Percentiles rank a stretch among this genome's conserved stretches.
Evolutionary conservation across 2,888 invertebrate species (phyloP).

Genomic region (Cephalotes varians): DNA sequence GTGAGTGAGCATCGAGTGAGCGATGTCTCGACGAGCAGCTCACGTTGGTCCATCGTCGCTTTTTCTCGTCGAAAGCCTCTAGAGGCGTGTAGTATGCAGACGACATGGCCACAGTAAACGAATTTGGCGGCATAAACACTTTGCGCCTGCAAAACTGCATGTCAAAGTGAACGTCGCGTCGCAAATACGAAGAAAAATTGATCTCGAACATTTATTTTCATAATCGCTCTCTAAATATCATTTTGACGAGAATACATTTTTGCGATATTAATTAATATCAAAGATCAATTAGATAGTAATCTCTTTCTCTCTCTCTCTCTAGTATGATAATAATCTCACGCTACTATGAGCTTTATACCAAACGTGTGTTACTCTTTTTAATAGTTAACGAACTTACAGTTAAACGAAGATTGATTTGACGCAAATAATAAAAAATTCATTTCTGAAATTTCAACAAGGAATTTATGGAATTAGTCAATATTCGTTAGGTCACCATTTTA

Average conservation of each 20-base stretch:
- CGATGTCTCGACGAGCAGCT: conserved; percentile 20
- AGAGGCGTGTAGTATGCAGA: conserved; percentile 3
- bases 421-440: neutral
- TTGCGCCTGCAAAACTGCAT: conserved; percentile 36
- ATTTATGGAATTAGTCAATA: neutral
- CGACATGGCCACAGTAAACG: conserved; percentile 60
- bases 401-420: neutral
- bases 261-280: neutral
- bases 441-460: too few species aligned
- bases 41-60: conserved; percentile 30
- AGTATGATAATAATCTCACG: neutral
- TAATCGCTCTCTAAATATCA: neutral
- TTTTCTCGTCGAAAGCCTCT: conserved; percentile 33
- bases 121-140: conserved; percentile 55
- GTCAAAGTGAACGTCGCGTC: conserved; percentile 2
- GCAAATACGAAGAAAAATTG: neutral
- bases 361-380: neutral
- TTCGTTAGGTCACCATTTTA: neutral
- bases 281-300: too few species aligned
- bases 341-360: neutral
- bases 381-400: neutral
- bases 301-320: too few species aligned
- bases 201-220: neutral
- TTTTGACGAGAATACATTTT: neutral
- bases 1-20: conserved; percentile 22